A percentile compares a stretch with the other conserved stretches of the same genome.
Conservation (phyloP, 2,888 invertebrate genomes). For the Molorchus minor region DNA sequence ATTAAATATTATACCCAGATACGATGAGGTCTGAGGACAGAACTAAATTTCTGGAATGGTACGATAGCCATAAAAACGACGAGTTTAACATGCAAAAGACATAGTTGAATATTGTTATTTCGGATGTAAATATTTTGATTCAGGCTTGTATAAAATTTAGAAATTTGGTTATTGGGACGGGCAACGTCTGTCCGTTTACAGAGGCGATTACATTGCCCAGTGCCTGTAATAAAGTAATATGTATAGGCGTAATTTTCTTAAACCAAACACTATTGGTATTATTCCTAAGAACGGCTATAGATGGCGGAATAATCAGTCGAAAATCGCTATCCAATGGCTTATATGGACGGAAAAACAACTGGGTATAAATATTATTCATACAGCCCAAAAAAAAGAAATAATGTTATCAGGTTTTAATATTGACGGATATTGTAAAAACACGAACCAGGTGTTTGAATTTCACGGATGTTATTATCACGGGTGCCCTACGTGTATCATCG, state of each 20-base stretch:
- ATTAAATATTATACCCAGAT: not conserved
- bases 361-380: conserved; percentile 24
- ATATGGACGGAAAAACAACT: conserved; percentile 28
- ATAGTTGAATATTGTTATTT: conserved; percentile 40
- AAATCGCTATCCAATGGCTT: conserved; percentile 33
- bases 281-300: conserved; percentile 32
- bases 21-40: conserved; percentile 13
- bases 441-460: conserved; percentile 36
- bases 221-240: conserved; percentile 45
- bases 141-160: conserved; percentile 46
- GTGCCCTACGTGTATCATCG: conserved; percentile 24
- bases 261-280: not conserved
- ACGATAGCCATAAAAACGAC: conserved; percentile 18
- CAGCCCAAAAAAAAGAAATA: conserved; percentile 34
- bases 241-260: conserved; percentile 33
- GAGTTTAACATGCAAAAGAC: conserved; percentile 46
- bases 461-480: conserved; percentile 38
- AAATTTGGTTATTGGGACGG: conserved; percentile 35
- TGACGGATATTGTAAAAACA: conserved; percentile 30
- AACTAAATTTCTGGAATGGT: conserved; percentile 31
- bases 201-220: conserved; percentile 44
- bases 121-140: conserved; percentile 46
- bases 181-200: conserved; percentile 43
- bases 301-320: conserved; percentile 45
- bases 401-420: conserved; percentile 29